Conservation (phyloP, 2,113 vertebrate genomes). For the Rhinoderma darwinii region DNA sequence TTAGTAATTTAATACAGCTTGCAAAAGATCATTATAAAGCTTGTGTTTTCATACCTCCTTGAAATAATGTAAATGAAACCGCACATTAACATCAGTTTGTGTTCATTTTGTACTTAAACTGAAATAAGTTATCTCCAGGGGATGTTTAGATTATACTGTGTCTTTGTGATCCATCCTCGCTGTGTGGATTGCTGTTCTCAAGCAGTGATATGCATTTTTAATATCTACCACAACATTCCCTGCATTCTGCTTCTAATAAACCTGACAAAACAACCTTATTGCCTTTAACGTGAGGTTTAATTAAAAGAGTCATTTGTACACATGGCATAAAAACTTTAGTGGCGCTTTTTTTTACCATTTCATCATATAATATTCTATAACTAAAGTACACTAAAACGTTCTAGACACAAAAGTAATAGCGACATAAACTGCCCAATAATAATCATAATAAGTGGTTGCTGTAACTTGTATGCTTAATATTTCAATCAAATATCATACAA, state of each 20-base stretch:
- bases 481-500: background rate
- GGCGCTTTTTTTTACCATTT: background rate
- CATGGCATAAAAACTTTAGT: background rate
- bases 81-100: background rate
- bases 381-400: background rate
- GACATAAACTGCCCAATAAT: background rate
- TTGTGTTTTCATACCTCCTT: background rate
- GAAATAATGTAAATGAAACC: constrained; percentile 39
- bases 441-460: background rate
- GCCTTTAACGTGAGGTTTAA: constrained; percentile 43
- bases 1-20: background rate
- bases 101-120: constrained; percentile 39
- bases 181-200: background rate
- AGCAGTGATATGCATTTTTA: constrained; percentile 53
- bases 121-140: constrained; percentile 42
- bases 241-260: constrained; percentile 34
- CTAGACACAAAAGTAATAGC: background rate
- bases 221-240: constrained; percentile 33
- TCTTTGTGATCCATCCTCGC: constrained; percentile 8
- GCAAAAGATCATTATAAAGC: background rate
- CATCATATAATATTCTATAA: background rate
- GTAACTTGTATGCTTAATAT: too few relatives aligned
- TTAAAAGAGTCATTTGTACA: constrained; percentile 36
- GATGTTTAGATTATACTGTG: constrained; percentile 1
- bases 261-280: constrained; percentile 47